These are phyloP conservation scores for Frieseomelitta varia DNA, from an alignment of 1,140 invertebrate genomes.

Conservation along the genomic window DNA sequence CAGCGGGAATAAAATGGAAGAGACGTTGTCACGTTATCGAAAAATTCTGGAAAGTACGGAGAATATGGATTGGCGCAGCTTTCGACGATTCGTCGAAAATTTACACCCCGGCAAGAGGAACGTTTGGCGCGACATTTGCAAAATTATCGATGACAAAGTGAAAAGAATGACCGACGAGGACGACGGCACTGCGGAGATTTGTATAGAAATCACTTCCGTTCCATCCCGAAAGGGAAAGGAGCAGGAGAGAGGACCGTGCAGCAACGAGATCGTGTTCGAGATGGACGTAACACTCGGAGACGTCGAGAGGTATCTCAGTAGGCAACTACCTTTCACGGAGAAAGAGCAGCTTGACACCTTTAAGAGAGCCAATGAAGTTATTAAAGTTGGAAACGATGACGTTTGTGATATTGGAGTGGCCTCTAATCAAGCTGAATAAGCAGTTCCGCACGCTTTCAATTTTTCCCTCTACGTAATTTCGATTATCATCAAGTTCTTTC, in stretches of 20 bases:
- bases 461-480: not conserved
- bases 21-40: conserved; percentile 33
- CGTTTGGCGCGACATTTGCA: conserved; percentile 65
- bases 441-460: not conserved
- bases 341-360: conserved; percentile 46
- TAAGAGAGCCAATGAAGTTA: conserved; percentile 18
- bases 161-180: conserved; percentile 41
- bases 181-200: conserved; percentile 58
- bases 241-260: not conserved
- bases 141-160: conserved; percentile 54
- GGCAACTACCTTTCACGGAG: conserved; percentile 11
- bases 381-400: conserved; percentile 25
- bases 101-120: conserved; percentile 59
- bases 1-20: not conserved
- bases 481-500: not conserved
- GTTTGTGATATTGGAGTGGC: conserved; percentile 27
- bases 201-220: conserved; percentile 63
- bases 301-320: conserved; percentile 46
- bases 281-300: conserved; percentile 67
- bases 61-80: conserved; percentile 64
- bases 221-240: not conserved
- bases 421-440: conserved; percentile 43
- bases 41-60: conserved; percentile 56
- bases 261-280: conserved; percentile 65
- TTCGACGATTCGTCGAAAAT: conserved; percentile 53